Evolutionary conservation across 1,140 invertebrate species (phyloP).

Genomic region (Cardiocondyla obscurior): DNA sequence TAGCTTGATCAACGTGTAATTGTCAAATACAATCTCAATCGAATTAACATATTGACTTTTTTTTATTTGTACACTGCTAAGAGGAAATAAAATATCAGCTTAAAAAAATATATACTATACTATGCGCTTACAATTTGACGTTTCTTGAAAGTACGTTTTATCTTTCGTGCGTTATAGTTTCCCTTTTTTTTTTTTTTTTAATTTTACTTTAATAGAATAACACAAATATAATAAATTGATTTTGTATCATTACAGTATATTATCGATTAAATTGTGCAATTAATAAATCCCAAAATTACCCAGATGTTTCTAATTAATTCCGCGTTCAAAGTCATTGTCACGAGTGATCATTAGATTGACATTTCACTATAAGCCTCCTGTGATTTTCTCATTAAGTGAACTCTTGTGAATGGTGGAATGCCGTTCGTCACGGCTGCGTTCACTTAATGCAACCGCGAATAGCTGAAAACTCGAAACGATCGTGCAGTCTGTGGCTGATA

Average conservation of each 20-base stretch:
- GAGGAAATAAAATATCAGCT: background rate
- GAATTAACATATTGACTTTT: background rate
- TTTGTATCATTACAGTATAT: background rate
- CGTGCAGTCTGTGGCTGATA: slow-evolving; percentile 47
- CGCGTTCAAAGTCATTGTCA: background rate
- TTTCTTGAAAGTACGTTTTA: background rate
- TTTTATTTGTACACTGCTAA: background rate
- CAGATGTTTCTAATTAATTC: background rate
- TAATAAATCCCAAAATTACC: background rate
- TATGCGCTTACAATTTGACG: background rate
- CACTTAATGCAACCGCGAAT: slow-evolving; percentile 44
- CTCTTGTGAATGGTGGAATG: slow-evolving; percentile 55
- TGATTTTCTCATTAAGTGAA: slow-evolving; percentile 59
- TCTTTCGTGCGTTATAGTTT: too few relatives aligned
- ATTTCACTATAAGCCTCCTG: slow-evolving; percentile 23
- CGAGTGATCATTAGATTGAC: slow-evolving; percentile 45
- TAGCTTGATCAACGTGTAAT: slow-evolving; percentile 53
- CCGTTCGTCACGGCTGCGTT: slow-evolving; percentile 32
- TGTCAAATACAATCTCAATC: slow-evolving; percentile 21
- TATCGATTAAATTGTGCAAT: background rate
- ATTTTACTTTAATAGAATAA: background rate
- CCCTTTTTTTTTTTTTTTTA: background rate
- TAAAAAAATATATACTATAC: background rate
- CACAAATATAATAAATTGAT: background rate
- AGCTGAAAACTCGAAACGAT: slow-evolving; percentile 66